Evolutionary conservation across 2,113 vertebrate species (phyloP).

Genomic region (Gymnobelideus leadbeateri): DNA sequence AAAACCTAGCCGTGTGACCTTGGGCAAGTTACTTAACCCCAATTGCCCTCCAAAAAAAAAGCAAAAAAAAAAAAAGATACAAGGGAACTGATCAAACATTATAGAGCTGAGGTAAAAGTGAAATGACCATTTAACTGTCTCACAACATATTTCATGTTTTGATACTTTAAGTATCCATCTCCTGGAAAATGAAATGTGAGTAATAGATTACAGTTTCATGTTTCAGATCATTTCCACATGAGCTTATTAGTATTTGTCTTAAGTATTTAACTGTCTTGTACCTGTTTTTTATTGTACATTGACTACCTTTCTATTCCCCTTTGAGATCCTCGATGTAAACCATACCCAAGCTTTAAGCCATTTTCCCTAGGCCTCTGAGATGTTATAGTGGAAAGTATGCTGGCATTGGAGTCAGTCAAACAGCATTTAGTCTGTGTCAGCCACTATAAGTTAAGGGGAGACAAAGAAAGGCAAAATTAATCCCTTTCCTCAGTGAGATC

Average conservation of each 20-base stretch:
- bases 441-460: background rate
- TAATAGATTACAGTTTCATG: background rate
- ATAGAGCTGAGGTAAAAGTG: background rate
- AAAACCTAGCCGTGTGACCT: no score
- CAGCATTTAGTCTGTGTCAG: no score
- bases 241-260: background rate
- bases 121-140: background rate
- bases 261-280: background rate
- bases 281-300: background rate
- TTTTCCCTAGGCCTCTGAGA: background rate
- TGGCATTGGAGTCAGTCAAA: background rate
- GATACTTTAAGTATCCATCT: background rate
- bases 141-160: background rate
- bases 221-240: background rate
- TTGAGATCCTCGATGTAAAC: background rate
- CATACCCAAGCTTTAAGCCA: background rate
- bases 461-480: background rate
- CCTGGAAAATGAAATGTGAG: background rate
- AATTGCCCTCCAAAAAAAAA: no score
- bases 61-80: no score
- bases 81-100: background rate
- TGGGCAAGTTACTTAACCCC: no score
- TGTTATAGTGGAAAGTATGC: background rate
- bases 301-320: background rate
- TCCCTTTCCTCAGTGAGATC: background rate